phyloP scores from a whole-genome alignment of 2,113 vertebrate species.

The Rhadina sibilatrix region DNA sequence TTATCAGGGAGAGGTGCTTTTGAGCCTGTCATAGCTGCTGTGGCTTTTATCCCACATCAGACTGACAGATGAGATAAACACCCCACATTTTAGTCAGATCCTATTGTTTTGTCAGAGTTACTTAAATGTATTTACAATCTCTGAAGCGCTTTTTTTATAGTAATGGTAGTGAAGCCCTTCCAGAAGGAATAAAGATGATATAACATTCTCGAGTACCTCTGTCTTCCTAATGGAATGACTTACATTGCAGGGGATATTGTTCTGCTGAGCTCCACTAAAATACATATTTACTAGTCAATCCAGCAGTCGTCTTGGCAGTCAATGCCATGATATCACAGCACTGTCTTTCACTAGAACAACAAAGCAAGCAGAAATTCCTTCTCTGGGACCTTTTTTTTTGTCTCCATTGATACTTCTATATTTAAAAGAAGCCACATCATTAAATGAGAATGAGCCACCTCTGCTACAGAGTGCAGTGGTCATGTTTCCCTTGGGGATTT shows the following conservation, averaged over 20 bases:
- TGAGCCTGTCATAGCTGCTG: not conserved
- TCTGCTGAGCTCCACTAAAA: conserved; percentile 46
- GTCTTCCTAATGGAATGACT: conserved; percentile 69
- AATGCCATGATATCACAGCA: not conserved
- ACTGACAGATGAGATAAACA: conserved; percentile 48
- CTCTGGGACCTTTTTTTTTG: not conserved
- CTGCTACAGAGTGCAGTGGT: accelerated
- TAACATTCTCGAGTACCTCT: conserved; percentile 44
- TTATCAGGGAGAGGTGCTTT: not conserved
- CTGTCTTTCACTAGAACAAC: conserved; percentile 28
- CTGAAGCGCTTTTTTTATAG: conserved; percentile 5
- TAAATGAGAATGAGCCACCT: not conserved
- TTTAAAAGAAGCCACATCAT: conserved; percentile 39
- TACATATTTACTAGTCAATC: conserved; percentile 66
- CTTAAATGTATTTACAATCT: conserved; percentile 57
- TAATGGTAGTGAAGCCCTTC: conserved; percentile 58
- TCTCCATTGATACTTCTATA: conserved; percentile 15
- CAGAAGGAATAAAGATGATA: conserved; percentile 59
- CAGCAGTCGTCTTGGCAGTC: conserved; percentile 15
- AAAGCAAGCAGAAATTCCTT: conserved; percentile 31
- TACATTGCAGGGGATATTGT: conserved; percentile 33
- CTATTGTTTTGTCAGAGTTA: conserved; percentile 52
- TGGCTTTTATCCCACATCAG: conserved; percentile 18
- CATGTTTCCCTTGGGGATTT: not conserved
- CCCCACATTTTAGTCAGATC: conserved; percentile 48